Conservation (phyloP, 2,888 invertebrate genomes). For the Gastracanthus pulcherrimus region DNA sequence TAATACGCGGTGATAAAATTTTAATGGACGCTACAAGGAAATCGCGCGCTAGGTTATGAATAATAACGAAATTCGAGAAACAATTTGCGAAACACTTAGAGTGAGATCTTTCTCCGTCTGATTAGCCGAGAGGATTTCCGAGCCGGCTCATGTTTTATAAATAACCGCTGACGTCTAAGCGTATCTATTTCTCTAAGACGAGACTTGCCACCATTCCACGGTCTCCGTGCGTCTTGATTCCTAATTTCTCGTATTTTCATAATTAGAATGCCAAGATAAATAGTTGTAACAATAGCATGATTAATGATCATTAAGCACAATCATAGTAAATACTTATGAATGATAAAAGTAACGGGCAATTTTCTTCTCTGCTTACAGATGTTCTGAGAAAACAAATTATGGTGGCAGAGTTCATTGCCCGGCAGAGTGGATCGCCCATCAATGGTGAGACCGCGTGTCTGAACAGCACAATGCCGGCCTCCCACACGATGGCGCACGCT, state of each 20-base stretch:
- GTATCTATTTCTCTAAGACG: constrained; percentile 39
- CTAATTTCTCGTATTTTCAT: constrained; percentile 9
- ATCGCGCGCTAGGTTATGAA: background rate
- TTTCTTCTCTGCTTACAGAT: constrained; percentile 69
- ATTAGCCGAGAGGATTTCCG: constrained; percentile 2
- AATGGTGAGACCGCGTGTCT: constrained; percentile 84
- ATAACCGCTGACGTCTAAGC: constrained; percentile 41
- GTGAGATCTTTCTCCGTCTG: background rate
- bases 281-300: background rate
- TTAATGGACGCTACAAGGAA: too few relatives aligned
- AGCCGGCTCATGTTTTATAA: constrained; percentile 19
- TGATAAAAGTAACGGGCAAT: background rate
- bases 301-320: background rate
- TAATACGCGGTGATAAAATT: too few relatives aligned
- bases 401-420: constrained; percentile 92
- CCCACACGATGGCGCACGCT: constrained; percentile 74
- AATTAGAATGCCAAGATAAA: background rate
- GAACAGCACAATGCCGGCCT: constrained; percentile 78
- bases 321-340: background rate
- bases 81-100: constrained; percentile 23
- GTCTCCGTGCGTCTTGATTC: background rate
- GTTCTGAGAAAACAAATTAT: constrained; percentile 82
- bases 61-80: constrained; percentile 17
- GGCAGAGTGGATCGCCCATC: constrained; percentile 84
- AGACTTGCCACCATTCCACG: background rate